Base-by-base conservation (phyloP, 2,797 vertebrate species). In the Enteromius fasciolatus region DNA sequence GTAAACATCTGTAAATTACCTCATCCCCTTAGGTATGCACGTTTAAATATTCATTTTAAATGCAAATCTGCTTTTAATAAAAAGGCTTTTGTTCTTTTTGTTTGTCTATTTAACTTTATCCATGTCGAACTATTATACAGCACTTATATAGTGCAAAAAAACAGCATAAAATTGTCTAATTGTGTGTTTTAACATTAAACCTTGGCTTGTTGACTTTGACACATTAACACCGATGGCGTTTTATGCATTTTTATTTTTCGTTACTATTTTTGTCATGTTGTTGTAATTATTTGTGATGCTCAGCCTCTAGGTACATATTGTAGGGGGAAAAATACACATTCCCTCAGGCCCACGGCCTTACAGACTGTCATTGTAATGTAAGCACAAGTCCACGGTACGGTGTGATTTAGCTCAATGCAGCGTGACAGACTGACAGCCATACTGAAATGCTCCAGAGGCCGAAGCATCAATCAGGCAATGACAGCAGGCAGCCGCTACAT, bases 381-480 rank as follows among this genome's bases (percentile, higher is more conserved):
- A 48, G 41, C 41, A 8, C 4, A 17, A 61, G 41, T 70, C 44
- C 9, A 14, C 18, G 31, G 61, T 39, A 18, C 23, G 15, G 25
- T 61, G 5, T 25, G 50, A 75, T 87, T 83, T 50, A 52, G 48
- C 18, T 46, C 54, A 28, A 57, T 82, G 57, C 78, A 23, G 69
- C 57, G 66, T 84, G 84, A 84, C 86, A 82, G 84, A 72, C 76
- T 87, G 84, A 80, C 86, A 82, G 79, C 25, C 80, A 25, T 39
- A 36, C 66, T 82, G 70, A 77, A 86, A 61, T 31, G 20, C 76
- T 87, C 84, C 66, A 61, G 84, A 86, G 82, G 66, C 75, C 41
- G 46, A 44, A 25, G 70, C 78, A 54, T 84, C 84, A 77, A 4
- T 86, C 86, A 85, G 2, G 70, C 17, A 1, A 12, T 74, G 79